Conservation (phyloP, 2,888 invertebrate species). For the Elgonia sp. region DNA sequence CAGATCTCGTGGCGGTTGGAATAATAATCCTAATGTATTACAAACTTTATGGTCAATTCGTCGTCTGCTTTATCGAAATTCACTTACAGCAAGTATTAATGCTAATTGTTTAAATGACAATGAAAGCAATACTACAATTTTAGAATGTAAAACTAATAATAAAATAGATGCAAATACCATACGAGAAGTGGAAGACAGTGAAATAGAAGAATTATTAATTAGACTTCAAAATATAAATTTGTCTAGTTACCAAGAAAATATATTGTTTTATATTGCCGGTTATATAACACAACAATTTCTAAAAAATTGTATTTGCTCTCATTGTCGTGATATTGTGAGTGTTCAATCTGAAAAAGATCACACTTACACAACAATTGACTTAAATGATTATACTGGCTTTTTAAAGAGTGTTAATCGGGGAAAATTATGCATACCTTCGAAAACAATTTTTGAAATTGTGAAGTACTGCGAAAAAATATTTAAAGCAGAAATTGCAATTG, state of each 20-base stretch:
- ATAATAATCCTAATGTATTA: conserved; percentile 13
- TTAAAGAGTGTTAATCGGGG: conserved; percentile 34
- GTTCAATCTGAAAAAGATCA: not conserved
- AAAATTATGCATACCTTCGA: conserved; percentile 28
- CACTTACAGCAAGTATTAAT: conserved; percentile 3
- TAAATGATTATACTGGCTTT: conserved; percentile 26
- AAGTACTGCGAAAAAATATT: conserved; percentile 16
- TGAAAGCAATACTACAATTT: not conserved
- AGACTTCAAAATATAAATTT: not conserved
- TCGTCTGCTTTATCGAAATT: conserved; percentile 6
- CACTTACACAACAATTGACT: not conserved
- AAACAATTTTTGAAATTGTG: conserved; percentile 2
- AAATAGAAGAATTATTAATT: not conserved
- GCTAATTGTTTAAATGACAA: conserved; percentile 9
- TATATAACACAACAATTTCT: not conserved
- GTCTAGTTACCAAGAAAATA: not conserved
- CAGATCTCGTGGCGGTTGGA: conserved; percentile 7
- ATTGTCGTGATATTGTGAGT: conserved; percentile 5
- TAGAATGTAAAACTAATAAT: too few relatives aligned
- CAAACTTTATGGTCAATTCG: conserved; percentile 35
- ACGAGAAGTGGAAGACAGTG: too few relatives aligned
- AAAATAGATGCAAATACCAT: too few relatives aligned
- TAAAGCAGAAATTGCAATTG: conserved; percentile 9
- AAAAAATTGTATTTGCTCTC: not conserved
- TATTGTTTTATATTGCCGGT: not conserved